These are phyloP conservation scores for Desmophyllum pertusum DNA, from an alignment of 92 coral and sea anemone genomes.

Conservation along the genomic window DNA sequence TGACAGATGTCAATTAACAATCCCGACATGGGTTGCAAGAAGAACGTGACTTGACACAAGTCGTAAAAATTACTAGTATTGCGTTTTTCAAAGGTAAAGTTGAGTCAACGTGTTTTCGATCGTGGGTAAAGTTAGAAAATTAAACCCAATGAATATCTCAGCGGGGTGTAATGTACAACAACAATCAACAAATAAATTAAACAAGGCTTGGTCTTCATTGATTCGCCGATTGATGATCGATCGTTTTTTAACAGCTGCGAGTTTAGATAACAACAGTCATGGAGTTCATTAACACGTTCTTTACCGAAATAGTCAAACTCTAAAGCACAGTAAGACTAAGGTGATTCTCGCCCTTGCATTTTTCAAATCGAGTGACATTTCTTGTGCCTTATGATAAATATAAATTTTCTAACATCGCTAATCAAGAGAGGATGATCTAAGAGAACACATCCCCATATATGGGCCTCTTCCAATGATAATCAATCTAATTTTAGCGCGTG, in stretches of 20 bases:
- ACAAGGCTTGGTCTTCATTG: background rate
- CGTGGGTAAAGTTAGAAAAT: background rate
- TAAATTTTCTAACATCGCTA: background rate
- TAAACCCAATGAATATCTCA: background rate
- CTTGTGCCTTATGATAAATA: no score
- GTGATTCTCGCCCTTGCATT: background rate
- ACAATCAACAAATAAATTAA: conserved; percentile 15
- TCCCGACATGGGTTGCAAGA: background rate
- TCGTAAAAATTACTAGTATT: background rate
- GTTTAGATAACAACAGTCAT: conserved; percentile 7
- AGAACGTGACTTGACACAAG: no score
- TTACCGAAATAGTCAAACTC: background rate
- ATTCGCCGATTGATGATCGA: background rate
- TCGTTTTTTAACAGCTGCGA: conserved; percentile 3
- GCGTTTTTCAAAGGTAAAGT: background rate
- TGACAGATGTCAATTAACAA: conserved; percentile 26
- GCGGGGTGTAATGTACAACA: background rate
- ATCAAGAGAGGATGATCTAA: no score
- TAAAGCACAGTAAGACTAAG: no score
- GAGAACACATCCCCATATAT: no score
- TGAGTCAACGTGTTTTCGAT: background rate
- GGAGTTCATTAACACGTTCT: background rate
- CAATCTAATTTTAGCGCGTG: no score
- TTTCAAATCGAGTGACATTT: background rate
- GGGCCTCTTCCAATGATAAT: no score